Evolutionary conservation across 2,888 invertebrate species (phyloP).

Genomic region (Ametastegia equiseti): DNA sequence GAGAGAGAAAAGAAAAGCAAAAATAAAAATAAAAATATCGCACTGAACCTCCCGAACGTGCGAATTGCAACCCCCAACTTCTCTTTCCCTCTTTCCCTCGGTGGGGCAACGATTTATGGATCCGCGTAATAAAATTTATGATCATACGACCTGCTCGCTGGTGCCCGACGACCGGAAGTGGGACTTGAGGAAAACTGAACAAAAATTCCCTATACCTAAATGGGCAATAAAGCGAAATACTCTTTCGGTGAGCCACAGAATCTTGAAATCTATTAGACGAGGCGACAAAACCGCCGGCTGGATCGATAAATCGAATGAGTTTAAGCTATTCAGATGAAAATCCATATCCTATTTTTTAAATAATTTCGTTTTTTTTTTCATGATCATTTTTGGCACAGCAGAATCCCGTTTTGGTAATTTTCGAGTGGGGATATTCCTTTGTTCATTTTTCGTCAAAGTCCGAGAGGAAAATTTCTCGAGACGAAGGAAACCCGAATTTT

Average conservation of each 20-base stretch:
- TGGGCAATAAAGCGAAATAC: constrained; percentile 29
- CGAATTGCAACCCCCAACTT: constrained; percentile 27
- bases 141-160: constrained; percentile 17
- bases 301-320: no score
- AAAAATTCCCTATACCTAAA: not conserved
- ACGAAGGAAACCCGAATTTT: constrained; percentile 3
- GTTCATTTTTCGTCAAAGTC: no score
- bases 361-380: no score
- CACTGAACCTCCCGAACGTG: not conserved
- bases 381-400: no score
- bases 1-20: no score
- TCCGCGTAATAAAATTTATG: constrained; percentile 38
- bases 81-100: no score
- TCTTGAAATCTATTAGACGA: no score
- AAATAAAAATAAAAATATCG: not conserved
- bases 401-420: no score
- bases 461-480: not conserved
- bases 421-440: no score
- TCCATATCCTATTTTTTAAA: no score
- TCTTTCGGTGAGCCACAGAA: not conserved
- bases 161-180: constrained; percentile 24
- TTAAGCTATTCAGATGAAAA: no score
- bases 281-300: no score
- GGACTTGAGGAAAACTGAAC: constrained; percentile 14
- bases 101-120: constrained; percentile 32